These are phyloP conservation scores for Spinus olivaceus DNA, from an alignment of 2,797 vertebrate species.

Conservation along the genomic window DNA sequence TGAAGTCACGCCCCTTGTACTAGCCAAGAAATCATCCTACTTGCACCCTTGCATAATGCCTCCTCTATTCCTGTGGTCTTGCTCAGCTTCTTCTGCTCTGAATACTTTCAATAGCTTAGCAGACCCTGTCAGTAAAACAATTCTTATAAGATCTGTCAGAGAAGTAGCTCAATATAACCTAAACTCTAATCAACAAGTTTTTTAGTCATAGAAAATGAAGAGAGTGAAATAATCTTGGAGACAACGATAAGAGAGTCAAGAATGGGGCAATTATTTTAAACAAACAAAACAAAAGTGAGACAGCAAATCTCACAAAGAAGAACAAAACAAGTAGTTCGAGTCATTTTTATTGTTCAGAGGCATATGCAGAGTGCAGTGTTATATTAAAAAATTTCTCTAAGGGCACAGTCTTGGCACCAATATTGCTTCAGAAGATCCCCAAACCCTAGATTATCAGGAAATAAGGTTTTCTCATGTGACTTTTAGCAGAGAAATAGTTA, in stretches of 20 bases:
- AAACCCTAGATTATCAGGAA: neutral
- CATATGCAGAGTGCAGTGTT: accelerated
- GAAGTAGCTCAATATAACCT: neutral
- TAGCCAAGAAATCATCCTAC: neutral
- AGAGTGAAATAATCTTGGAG: neutral
- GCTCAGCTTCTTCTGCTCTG: neutral
- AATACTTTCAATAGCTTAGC: neutral
- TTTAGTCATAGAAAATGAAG: neutral
- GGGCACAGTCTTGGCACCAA: neutral
- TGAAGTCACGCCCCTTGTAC: neutral
- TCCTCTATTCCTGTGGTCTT: neutral
- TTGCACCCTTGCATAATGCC: neutral
- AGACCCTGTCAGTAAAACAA: neutral
- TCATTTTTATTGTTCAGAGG: neutral
- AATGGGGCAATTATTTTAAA: neutral
- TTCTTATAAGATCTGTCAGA: neutral
- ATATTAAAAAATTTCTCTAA: neutral
- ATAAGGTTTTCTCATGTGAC: neutral
- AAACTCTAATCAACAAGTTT: neutral
- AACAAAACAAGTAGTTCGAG: neutral
- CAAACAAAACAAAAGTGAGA: neutral
- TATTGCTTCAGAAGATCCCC: neutral
- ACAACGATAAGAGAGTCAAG: neutral
- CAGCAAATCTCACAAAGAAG: neutral
- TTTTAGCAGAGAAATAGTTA: neutral